phyloP scores from a whole-genome alignment of 2,888 invertebrate genomes.

The Callyntrura guangdongensis region DNA sequence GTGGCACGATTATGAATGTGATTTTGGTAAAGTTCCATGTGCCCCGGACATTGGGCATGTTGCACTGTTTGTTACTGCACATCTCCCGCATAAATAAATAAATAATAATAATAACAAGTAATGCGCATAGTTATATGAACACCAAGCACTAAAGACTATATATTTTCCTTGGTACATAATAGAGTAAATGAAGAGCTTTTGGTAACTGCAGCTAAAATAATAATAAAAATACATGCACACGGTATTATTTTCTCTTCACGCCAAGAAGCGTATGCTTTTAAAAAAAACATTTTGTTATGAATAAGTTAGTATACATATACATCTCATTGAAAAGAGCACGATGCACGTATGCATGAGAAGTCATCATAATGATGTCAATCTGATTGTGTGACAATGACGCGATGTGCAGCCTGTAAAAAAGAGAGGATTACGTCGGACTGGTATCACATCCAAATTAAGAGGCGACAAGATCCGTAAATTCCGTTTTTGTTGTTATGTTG shows the following conservation, averaged over 20 bases:
- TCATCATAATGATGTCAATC: slow-evolving; percentile 84
- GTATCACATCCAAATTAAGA: slow-evolving; percentile 71
- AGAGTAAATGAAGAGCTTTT: background rate
- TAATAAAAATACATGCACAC: background rate
- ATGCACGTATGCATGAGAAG: slow-evolving; percentile 75
- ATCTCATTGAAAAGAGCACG: slow-evolving; percentile 55
- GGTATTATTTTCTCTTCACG: slow-evolving; percentile 19
- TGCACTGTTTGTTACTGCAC: slow-evolving; percentile 42
- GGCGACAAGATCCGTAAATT: slow-evolving; percentile 67
- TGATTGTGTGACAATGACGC: slow-evolving; percentile 76
- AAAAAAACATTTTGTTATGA: slow-evolving; percentile 48
- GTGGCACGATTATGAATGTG: slow-evolving; percentile 82
- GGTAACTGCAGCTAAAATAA: background rate
- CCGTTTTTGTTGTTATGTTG: slow-evolving; percentile 31
- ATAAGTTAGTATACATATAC: background rate
- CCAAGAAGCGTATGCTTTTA: slow-evolving; percentile 10
- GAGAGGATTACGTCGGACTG: slow-evolving; percentile 58
- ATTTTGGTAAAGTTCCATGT: slow-evolving; percentile 79
- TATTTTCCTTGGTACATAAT: background rate
- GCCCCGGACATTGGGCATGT: slow-evolving; percentile 72
- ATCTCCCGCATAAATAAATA: slow-evolving; percentile 34
- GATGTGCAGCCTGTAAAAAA: slow-evolving; percentile 23
- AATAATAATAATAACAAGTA: slow-evolving; percentile 10
- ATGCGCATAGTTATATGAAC: background rate
- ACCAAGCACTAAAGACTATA: background rate